Evolutionary conservation across 2,113 vertebrate genomes (phyloP), one percentile per base, ranked within the genome.

Genomic region (Pseudopipra pipra): DNA sequence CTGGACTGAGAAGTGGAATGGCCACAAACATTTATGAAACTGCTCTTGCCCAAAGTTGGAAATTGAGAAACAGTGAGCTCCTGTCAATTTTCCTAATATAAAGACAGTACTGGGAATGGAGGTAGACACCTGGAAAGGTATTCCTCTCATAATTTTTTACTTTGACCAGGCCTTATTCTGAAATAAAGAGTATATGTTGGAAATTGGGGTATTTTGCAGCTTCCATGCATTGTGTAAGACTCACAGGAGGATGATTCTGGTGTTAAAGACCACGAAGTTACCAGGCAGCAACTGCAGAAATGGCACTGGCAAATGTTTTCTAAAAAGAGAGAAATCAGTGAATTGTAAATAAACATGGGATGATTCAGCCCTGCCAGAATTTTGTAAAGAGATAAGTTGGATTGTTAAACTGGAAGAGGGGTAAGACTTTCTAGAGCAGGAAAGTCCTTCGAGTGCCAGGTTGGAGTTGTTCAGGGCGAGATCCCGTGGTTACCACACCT

Each of bases 191-290:
- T 51, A 0, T 19, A 4, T 44, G 19, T 62, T 63, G 25, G 14
- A 19, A 31, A 19, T 31, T 33, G 20, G 55, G 25, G 0, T 6
- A 21, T 43, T 47, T 21, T 12, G 7, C 37, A 43, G 25, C 25
- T 90, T 72, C 80, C 9, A 2, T 49, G 12, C 2, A 0, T 39
- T 12, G 10, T 16, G 0, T 35, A 12, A 55, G 12, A 14, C 66
- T 55, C 11, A 3, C 2, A 43, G 59, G 44, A 62, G 4, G 25
- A 22, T 5, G 8, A 39, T 59, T 78, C 43, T 67, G 17, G 16
- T 63, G 7, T 51, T 61, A 14, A 62, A 77, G 51, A 20, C 19
- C 39, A 70, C 35, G 13, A 13, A 35, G 33, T 75, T 63, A 67
- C 12, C 12, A 43, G 44, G 52, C 74, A 61, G 44, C 52, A 44